These are phyloP conservation scores for Sycophila texana DNA, from an alignment of 2,888 invertebrate species.

Conservation along the genomic window DNA sequence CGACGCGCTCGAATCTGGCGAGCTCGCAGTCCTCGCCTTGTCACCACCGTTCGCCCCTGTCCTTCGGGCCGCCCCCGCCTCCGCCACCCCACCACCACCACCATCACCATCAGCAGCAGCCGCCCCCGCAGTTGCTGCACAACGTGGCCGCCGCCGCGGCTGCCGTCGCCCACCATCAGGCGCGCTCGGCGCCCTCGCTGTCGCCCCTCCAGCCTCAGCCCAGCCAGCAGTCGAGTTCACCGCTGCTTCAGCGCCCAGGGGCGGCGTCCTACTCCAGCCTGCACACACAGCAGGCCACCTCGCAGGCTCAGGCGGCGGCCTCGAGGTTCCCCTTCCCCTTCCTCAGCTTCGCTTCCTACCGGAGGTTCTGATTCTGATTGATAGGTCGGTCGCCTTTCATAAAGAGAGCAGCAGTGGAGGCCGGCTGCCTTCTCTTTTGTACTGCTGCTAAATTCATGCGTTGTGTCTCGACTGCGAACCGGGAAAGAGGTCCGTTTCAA, in stretches of 20 bases:
- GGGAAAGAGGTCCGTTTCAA: slow-evolving; percentile 28
- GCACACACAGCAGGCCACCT: slow-evolving; percentile 55
- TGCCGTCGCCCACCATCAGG: slow-evolving; percentile 36
- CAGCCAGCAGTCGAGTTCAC: slow-evolving; percentile 54
- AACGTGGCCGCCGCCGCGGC: slow-evolving; percentile 31
- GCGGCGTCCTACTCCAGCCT: slow-evolving; percentile 54
- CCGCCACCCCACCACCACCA: slow-evolving; percentile 50
- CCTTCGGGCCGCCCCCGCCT: slow-evolving; percentile 52
- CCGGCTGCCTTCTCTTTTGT: not conserved
- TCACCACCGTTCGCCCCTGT: slow-evolving; percentile 66
- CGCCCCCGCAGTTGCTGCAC: slow-evolving; percentile 58
- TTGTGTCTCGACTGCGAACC: slow-evolving; percentile 17
- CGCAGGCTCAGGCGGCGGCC: slow-evolving; percentile 65
- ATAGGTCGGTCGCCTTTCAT: slow-evolving; percentile 51
- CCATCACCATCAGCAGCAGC: slow-evolving; percentile 57
- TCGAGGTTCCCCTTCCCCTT: slow-evolving; percentile 72
- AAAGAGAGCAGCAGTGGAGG: not conserved
- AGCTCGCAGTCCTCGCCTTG: slow-evolving; percentile 70
- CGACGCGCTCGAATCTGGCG: slow-evolving; percentile 62
- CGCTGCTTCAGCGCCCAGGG: slow-evolving; percentile 55
- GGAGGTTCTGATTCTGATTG: slow-evolving; percentile 67
- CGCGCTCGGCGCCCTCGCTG: slow-evolving; percentile 27
- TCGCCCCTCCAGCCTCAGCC: slow-evolving; percentile 55
- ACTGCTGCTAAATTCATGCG: slow-evolving; percentile 37
- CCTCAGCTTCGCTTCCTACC: slow-evolving; percentile 70